Base-by-base conservation (phyloP, 2,797 vertebrate genomes). In the Cephalopachus bancanus region DNA sequence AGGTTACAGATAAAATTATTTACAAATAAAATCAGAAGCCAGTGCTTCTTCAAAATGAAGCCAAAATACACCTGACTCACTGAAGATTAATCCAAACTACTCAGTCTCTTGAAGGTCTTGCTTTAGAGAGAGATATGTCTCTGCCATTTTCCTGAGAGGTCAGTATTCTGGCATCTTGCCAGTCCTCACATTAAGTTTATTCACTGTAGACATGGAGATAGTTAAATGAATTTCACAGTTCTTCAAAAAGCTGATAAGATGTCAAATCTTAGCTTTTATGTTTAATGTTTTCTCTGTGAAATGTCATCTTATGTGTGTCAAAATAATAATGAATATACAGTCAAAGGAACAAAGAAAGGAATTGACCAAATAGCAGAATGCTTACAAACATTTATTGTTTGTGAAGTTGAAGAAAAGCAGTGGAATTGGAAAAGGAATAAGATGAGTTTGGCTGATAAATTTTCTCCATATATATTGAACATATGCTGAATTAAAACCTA, bases 11-110 rank as follows among this genome's bases (percentile, higher is more conserved):
- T 44, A 44, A 44, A 44, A 44, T 44, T 44, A 44, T 44, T 44
- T 44, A 96, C 89, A 97, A 98, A 97, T 95, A 92, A 94, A 97
- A 96, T 98, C 94, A 86, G 85, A 98, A 98, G 97, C 60, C 96
- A 98, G 76, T 44, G 83, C 59, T 93, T 76, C 89, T 91, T 92
- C 81, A 65, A 95, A 44, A 86, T 3, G 3, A 97, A 97, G 86
- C n/a, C 49, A 94, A 96, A 93, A 94, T 10, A 91, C 79, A 96
- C 94, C 96, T 96, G 89, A 83, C 67, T 83, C 30, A 83, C 0
- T 0, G 65, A 76, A 95, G 95, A 97, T 93, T 78, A 98, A 95
- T 97, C 0, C 0, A 92, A 97, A 95, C 90, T 97, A 89, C 76
- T 96, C 84, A 95, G 91, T 95, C 65, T 97, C 89, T 93, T 44